A percentile compares a stretch with the other conserved stretches of the same genome.
Evolutionary conservation across 2,888 invertebrate species (phyloP).

Genomic region (Harmothoe impar): DNA sequence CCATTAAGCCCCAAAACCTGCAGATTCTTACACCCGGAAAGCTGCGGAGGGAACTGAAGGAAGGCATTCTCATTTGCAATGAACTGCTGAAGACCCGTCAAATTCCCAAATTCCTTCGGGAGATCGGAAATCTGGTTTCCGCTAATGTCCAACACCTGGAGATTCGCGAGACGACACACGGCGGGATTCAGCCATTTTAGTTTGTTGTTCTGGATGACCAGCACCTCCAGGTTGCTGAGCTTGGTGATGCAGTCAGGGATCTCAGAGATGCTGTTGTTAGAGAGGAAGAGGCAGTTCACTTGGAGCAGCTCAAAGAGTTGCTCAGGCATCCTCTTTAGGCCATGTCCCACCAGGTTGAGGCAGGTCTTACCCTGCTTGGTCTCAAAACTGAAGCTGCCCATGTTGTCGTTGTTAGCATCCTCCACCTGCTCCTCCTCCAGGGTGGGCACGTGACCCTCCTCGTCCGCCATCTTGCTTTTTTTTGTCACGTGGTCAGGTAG

Average conservation of each 20-base stretch:
- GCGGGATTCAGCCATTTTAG: slow-evolving; percentile 73
- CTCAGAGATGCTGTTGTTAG: slow-evolving; percentile 51
- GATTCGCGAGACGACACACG: slow-evolving; percentile 72
- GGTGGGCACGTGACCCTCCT: not conserved
- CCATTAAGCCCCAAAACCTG: slow-evolving; percentile 75
- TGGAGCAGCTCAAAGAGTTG: not conserved
- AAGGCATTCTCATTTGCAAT: slow-evolving; percentile 76
- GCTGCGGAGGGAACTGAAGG: slow-evolving; percentile 73
- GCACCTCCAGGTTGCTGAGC: slow-evolving; percentile 63
- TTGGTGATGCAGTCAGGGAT: slow-evolving; percentile 63
- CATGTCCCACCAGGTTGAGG: slow-evolving; percentile 25
- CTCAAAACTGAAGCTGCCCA: slow-evolving; percentile 8
- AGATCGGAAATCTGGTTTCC: slow-evolving; percentile 77
- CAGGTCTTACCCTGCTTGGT: slow-evolving; percentile 36
- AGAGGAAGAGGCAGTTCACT: slow-evolving; percentile 40
- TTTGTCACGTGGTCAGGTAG: not conserved
- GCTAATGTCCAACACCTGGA: slow-evolving; percentile 77
- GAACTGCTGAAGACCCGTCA: slow-evolving; percentile 74
- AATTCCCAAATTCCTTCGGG: slow-evolving; percentile 73
- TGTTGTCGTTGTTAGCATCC: not conserved
- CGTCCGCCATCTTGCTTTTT: slow-evolving; percentile 3
- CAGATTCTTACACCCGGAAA: slow-evolving; percentile 74
- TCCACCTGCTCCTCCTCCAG: not conserved
- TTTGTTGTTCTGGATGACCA: slow-evolving; percentile 75
- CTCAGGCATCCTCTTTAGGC: slow-evolving; percentile 28